Percentiles rank a stretch among this genome's conserved stretches.
Conservation (phyloP, 2,797 vertebrate genomes). For the Picus viridis region DNA sequence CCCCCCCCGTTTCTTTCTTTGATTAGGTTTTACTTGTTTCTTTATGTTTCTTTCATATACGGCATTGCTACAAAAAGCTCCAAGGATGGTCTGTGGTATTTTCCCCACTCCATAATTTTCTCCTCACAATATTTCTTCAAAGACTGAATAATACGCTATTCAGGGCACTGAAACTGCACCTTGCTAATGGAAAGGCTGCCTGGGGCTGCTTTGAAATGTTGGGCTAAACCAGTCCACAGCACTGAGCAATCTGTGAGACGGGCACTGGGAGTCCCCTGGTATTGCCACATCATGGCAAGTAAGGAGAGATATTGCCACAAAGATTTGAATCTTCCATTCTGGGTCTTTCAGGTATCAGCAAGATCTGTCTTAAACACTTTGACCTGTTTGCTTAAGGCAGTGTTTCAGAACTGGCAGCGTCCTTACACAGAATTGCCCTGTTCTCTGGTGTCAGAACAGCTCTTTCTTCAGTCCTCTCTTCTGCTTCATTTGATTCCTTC, state of each 20-base stretch:
- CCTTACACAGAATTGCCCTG: background rate
- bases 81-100: slow-evolving; percentile 1
- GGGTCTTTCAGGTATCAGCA: background rate
- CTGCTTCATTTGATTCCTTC: background rate
- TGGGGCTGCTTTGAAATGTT: background rate
- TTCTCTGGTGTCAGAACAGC: background rate
- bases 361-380: background rate
- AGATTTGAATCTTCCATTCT: background rate
- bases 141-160: background rate
- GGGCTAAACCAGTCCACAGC: background rate
- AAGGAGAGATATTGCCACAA: background rate
- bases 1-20: background rate
- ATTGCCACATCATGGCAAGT: background rate
- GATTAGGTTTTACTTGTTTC: slow-evolving; percentile 12
- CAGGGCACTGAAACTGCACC: background rate
- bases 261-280: background rate
- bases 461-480: background rate
- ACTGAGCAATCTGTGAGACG: background rate
- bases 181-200: background rate
- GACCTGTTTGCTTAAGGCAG: background rate
- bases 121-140: slow-evolving; percentile 29
- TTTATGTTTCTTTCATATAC: slow-evolving; percentile 22
- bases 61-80: background rate
- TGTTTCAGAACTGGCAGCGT: background rate
- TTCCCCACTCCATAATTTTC: slow-evolving; percentile 6